Evolutionary conservation across 1,140 invertebrate genomes (phyloP).

Genomic region (Micrasema minimum): DNA sequence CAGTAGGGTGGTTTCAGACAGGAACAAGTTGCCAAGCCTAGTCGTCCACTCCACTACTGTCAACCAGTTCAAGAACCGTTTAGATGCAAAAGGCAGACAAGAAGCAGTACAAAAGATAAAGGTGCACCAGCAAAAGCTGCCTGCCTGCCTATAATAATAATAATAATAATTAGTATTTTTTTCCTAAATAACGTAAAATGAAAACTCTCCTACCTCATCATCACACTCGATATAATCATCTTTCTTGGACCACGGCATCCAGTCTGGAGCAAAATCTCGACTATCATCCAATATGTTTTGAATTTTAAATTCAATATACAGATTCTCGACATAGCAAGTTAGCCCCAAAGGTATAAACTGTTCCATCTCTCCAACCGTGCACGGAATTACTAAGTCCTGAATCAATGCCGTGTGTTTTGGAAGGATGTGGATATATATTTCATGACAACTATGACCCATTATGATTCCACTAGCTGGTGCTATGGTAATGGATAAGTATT

Average conservation of each 20-base stretch:
- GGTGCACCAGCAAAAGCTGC: no score
- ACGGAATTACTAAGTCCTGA: slow-evolving; percentile 28
- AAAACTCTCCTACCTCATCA: slow-evolving; percentile 6
- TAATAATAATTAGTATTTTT: no score
- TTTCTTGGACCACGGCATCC: slow-evolving; percentile 22
- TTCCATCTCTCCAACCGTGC: slow-evolving; percentile 19
- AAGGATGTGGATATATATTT: slow-evolving; percentile 10
- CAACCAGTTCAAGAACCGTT: no score
- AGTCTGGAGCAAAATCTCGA: not conserved
- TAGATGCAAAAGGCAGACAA: no score
- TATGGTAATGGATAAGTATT: slow-evolving; percentile 10
- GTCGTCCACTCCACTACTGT: no score
- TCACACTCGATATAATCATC: not conserved
- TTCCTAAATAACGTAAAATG: no score
- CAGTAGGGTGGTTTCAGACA: no score
- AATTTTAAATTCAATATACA: slow-evolving; percentile 15
- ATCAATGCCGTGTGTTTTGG: slow-evolving; percentile 3
- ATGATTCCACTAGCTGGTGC: not conserved
- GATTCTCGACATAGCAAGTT: slow-evolving; percentile 17
- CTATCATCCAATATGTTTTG: not conserved
- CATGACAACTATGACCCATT: not conserved
- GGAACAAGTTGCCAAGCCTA: no score
- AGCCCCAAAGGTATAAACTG: slow-evolving; percentile 16
- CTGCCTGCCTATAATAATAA: no score
- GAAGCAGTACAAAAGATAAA: no score